These are phyloP conservation scores for Perdita meconis DNA, from an alignment of 2,888 invertebrate genomes.

Conservation along the genomic window DNA sequence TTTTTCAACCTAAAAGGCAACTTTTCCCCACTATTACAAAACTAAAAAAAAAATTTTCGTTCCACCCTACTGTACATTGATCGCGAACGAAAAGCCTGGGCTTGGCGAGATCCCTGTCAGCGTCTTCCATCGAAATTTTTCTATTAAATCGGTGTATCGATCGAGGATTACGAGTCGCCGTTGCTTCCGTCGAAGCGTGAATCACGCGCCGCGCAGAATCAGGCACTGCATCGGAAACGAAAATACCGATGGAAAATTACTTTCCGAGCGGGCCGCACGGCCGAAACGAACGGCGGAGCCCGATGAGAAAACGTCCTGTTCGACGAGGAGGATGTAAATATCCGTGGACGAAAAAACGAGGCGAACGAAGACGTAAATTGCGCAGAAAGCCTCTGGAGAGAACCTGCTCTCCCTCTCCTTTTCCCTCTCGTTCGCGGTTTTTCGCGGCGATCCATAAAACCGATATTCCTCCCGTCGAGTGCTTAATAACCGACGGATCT, in stretches of 20 bases:
- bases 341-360: constrained; percentile 10
- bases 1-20: too few relatives aligned
- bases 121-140: neutral
- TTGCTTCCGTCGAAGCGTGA: neutral
- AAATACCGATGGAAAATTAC: constrained; percentile 26
- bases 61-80: too few relatives aligned
- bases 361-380: constrained; percentile 1
- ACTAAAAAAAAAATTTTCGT: too few relatives aligned
- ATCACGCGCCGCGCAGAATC: neutral
- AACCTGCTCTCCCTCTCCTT: neutral
- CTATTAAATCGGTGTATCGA: neutral
- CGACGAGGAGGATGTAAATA: constrained; percentile 25
- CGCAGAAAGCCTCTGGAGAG: neutral
- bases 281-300: neutral
- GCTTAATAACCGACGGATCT: constrained; percentile 35
- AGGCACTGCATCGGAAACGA: neutral
- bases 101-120: neutral
- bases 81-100: neutral
- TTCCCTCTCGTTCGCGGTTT: constrained; percentile 1
- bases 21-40: too few relatives aligned
- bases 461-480: constrained; percentile 20
- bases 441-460: neutral
- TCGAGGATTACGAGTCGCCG: neutral
- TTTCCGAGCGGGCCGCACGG: constrained; percentile 8
- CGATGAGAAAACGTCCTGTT: neutral